Base-by-base conservation (phyloP, 2,113 vertebrate species). In the Heterocephalus glaber region DNA sequence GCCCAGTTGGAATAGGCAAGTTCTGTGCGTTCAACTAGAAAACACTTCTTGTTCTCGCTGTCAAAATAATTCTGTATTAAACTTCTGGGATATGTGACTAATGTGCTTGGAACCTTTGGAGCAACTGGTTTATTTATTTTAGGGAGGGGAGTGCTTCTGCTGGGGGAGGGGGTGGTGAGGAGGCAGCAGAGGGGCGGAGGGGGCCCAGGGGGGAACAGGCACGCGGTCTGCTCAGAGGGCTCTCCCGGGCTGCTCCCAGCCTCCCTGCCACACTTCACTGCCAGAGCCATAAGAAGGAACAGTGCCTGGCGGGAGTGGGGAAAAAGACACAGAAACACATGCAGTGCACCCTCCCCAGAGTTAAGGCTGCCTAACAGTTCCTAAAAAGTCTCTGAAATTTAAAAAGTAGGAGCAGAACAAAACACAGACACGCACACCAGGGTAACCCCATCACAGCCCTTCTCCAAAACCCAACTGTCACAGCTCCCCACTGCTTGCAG, bases 1-100 rank as follows among this genome's bases (percentile, higher is more conserved):
- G 96, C 95, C 97, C 97, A 97, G 93, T 97, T 97, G 97, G 97
- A 98, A 97, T 85, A 96, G 96, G 95, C 96, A 89, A 97, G 97
- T 97, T 98, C 97, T 96, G 56, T 96, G 97, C 19, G 94, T 96
- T 96, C 54, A 5, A 91, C 95, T 97, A 97, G 92, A 97, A 98
- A 98, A 95, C 86, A 92, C 94, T 97, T 96, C 93, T 97, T 76
- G 16, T 92, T 96, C 95, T 96, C 41, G 0, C 89, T 92, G 92
- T 90, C 98, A 97, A 97, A 97, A 97, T 96, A 97, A 95, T 81
- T 77, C 93, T 93, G 94, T 92, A 86, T 90, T 94, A 96, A 98
- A 38, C 86, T 84, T 96, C 96, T 96, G 92, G 86, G 97, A 96
- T 86, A 96, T 96, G 94, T 96, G 2, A 97, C 95, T 96, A 97